Conservation (phyloP, 2,888 invertebrate genomes). For the Drosophila neotestacea region DNA sequence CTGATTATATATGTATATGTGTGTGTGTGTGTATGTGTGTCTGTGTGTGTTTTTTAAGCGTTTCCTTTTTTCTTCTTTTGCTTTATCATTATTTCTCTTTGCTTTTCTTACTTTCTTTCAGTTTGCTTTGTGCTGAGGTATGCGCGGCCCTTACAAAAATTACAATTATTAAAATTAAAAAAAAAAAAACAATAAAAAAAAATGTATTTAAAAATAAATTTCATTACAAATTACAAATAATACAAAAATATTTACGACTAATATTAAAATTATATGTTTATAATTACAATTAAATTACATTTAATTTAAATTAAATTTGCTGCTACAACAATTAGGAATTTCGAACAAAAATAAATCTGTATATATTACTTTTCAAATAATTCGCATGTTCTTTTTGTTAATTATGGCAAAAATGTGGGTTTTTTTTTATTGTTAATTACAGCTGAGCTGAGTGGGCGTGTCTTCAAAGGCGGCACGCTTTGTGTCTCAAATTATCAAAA, state of each 20-base stretch:
- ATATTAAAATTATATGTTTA: slow-evolving; percentile 32
- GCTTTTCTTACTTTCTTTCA: slow-evolving; percentile 7
- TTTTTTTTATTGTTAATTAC: slow-evolving; percentile 33
- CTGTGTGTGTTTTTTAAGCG: slow-evolving; percentile 40
- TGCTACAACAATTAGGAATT: slow-evolving; percentile 78
- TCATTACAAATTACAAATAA: slow-evolving; percentile 42
- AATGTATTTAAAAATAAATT: slow-evolving; percentile 38
- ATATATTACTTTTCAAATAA: slow-evolving; percentile 2
- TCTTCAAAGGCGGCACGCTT: slow-evolving; percentile 66
- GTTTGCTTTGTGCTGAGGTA: slow-evolving; percentile 45
- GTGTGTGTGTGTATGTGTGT: slow-evolving; percentile 8
- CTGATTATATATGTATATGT: slow-evolving; percentile 20
- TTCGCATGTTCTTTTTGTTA: slow-evolving; percentile 14
- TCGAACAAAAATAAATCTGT: slow-evolving; percentile 29
- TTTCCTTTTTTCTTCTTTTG: slow-evolving; percentile 33
- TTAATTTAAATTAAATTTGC: slow-evolving; percentile 68
- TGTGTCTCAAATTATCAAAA: slow-evolving; percentile 3
- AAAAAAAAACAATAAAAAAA: slow-evolving; percentile 35
- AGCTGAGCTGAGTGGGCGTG: slow-evolving; percentile 59
- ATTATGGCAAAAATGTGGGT: slow-evolving; percentile 45
- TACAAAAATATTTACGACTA: slow-evolving; percentile 29
- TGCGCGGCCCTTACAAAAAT: slow-evolving; percentile 44
- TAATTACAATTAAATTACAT: slow-evolving; percentile 25
- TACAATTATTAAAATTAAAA: slow-evolving; percentile 21
- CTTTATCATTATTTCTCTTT: slow-evolving; percentile 5